Evolutionary conservation across 2,888 invertebrate genomes (phyloP), one percentile per base, ranked within the genome.

Genomic region (Nomada hirtipes): DNA sequence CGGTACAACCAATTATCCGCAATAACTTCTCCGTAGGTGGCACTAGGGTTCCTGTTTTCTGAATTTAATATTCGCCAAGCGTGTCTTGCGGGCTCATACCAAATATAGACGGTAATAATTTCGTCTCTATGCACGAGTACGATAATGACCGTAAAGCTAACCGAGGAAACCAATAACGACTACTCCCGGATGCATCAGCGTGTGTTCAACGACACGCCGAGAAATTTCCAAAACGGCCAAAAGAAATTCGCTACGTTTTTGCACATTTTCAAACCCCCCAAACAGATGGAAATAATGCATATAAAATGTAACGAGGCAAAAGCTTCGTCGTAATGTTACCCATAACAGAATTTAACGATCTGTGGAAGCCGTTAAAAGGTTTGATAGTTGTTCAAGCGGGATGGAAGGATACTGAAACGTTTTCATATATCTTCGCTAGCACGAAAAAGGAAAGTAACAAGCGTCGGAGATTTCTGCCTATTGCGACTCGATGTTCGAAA

Each of bases 1-100:
- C 74, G 69, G 74, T 75, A 75, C 50, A 57, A 75, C 60, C 74
- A 69, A 75, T 75, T 60, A 75, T n/a, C 42, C n/a, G 70, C 50
- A 52, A 60, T 60, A 60, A 23, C 59, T 70, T 60, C 52, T n/a
- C 60, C 26, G 52, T 69, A 20, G 36, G n/a, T 59, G 50, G 50
- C 23, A 60, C 52, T 42, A 59, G 4, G 23, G 23, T 15, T 60
- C 36, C 52, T 60, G n/a, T 26, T 69, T 75, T 75, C 26, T 23
- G 59, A 75, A 69, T 60, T 59, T 18, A 60, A 70, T 60, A 70
- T 42, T 69, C 53, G n/a, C 26, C n/a, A 7, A 1, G 50, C 42
- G 4, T 26, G 50, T 20, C 59, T 60, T 23, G 42, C 23, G 4
- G 15, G 60, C 13, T 57, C 18, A 9, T 36, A n/a, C 73, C 68